Percentiles rank a stretch among this genome's conserved stretches.
phyloP scores from a whole-genome alignment of 2,113 vertebrate species.

The Cryptomyrus ogoouensis region DNA sequence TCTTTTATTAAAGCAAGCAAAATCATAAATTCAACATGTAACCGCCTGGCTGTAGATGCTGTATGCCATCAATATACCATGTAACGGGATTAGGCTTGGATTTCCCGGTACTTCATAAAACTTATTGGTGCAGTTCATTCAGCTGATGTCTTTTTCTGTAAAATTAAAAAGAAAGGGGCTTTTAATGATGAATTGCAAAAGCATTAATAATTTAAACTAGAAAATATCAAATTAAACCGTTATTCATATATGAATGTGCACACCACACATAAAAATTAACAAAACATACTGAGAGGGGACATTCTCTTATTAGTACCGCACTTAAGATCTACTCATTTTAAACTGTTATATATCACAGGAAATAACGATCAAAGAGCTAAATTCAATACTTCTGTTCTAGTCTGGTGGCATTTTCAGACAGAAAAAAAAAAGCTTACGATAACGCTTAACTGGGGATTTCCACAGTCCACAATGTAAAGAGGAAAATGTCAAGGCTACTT shows the following conservation, averaged over 20 bases:
- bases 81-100: slow-evolving; percentile 85
- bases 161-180: slow-evolving; percentile 21
- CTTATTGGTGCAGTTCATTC: slow-evolving; percentile 88
- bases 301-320: not conserved
- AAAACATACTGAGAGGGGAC: not conserved
- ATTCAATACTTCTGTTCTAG: not conserved
- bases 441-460: not conserved
- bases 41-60: slow-evolving; percentile 94
- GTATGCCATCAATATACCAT: slow-evolving; percentile 98
- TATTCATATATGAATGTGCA: not conserved
- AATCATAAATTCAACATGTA: not conserved
- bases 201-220: not conserved
- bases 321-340: not conserved
- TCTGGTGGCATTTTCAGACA: slow-evolving; percentile 21
- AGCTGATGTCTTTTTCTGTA: slow-evolving; percentile 92
- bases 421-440: not conserved
- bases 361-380: not conserved
- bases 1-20: not conserved
- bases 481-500: slow-evolving; percentile 17
- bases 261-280: not conserved
- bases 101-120: slow-evolving; percentile 95
- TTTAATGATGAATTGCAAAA: not conserved
- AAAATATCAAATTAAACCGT: not conserved
- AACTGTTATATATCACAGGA: not conserved
- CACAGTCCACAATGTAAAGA: not conserved